Evolutionary conservation across 2,113 vertebrate species (phyloP).

Genomic region (Penelope pileata): DNA sequence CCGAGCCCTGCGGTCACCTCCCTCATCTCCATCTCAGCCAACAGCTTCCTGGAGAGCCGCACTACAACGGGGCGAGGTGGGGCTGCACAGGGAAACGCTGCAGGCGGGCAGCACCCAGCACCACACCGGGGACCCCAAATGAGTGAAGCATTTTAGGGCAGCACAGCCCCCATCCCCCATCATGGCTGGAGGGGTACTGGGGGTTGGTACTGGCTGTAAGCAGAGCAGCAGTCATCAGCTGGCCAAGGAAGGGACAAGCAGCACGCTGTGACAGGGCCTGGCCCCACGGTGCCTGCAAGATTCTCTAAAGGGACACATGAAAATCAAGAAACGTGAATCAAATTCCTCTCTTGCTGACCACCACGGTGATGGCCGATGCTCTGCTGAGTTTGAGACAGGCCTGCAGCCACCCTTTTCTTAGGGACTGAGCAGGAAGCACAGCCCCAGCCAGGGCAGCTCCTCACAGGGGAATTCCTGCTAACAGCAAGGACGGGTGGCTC

Average conservation of each 20-base stretch:
- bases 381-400: too few species aligned
- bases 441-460: not conserved
- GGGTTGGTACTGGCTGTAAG: not conserved
- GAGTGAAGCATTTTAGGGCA: not conserved
- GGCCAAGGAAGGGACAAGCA: too few species aligned
- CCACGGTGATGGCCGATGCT: too few species aligned
- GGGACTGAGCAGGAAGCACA: too few species aligned
- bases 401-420: not conserved
- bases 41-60: not conserved
- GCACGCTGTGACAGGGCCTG: too few species aligned
- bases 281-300: too few species aligned
- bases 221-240: not conserved
- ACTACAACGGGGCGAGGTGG: not conserved
- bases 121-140: not conserved
- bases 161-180: not conserved
- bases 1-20: not conserved
- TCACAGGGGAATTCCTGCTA: not conserved
- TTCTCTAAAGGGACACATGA: too few species aligned
- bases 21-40: not conserved
- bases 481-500: not conserved
- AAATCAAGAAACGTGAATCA: too few species aligned
- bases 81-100: accelerated
- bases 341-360: too few species aligned
- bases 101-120: not conserved
- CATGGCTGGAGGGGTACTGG: not conserved